Percentiles rank a stretch among this genome's conserved stretches.
Evolutionary conservation across 2,888 invertebrate genomes (phyloP).

Genomic region (Sclerodermus sp.): DNA sequence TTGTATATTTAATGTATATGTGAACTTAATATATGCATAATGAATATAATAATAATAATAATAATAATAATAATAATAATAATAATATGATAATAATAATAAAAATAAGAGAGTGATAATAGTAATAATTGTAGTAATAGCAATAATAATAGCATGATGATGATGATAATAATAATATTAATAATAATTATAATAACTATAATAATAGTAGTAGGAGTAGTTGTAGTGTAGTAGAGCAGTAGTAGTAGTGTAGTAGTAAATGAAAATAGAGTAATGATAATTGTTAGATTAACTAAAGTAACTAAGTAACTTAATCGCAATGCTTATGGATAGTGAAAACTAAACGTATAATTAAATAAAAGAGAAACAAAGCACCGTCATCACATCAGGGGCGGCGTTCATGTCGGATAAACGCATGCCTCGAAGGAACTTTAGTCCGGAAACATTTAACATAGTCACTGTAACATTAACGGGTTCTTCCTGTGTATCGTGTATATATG

Average conservation of each 20-base stretch:
- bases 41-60: constrained; percentile 28
- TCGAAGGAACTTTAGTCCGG: constrained; percentile 54
- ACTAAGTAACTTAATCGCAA: constrained; percentile 12
- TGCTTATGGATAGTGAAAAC: constrained; percentile 20
- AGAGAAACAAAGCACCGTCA: constrained; percentile 56
- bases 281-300: constrained; percentile 9
- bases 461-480: not conserved
- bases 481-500: not conserved
- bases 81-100: not conserved
- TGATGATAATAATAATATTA: constrained; percentile 29
- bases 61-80: constrained; percentile 26
- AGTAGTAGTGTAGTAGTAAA: too few species aligned
- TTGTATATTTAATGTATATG: constrained; percentile 48
- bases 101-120: constrained; percentile 10
- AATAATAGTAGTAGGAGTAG: constrained; percentile 32
- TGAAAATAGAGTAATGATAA: constrained; percentile 44
- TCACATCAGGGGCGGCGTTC: constrained; percentile 49
- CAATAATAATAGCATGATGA: constrained; percentile 26
- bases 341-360: constrained; percentile 32
- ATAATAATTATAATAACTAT: constrained; percentile 31
- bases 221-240: too few species aligned
- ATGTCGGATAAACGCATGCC: constrained; percentile 28
- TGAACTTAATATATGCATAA: constrained; percentile 42
- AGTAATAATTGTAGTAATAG: constrained; percentile 32
- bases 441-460: constrained; percentile 30